These are phyloP conservation scores for Caenorhabditis afra DNA, from an alignment of 2,888 invertebrate genomes.

Conservation along the genomic window DNA sequence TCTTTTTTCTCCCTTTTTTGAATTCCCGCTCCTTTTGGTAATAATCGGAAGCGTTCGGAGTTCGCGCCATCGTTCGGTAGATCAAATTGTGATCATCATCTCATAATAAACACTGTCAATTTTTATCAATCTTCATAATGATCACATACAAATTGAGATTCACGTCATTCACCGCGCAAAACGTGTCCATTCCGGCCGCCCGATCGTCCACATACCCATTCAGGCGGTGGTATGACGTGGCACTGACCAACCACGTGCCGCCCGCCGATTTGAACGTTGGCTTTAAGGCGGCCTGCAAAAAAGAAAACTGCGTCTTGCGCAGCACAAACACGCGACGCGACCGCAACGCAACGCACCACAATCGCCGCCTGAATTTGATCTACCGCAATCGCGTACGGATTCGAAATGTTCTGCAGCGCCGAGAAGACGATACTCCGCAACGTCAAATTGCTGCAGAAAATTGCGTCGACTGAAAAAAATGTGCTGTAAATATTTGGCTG, in stretches of 20 bases:
- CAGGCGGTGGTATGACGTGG: conserved; percentile 51
- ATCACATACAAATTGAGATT: conserved; percentile 25
- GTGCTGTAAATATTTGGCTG: no score
- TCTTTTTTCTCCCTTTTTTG: conserved; percentile 10
- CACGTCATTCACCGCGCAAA: conserved; percentile 37
- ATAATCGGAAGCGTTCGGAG: conserved; percentile 7
- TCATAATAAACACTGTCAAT: not conserved
- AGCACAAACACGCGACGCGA: no score
- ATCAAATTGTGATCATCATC: conserved; percentile 36
- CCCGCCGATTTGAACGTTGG: conserved; percentile 32
- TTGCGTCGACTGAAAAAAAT: conserved; percentile 28
- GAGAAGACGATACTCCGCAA: conserved; percentile 12
- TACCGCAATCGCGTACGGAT: conserved; percentile 29
- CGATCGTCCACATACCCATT: conserved; percentile 45
- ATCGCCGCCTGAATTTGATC: conserved; percentile 47
- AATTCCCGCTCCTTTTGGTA: conserved; percentile 2
- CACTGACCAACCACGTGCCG: conserved; percentile 54
- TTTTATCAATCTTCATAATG: conserved; percentile 47
- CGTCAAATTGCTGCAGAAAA: conserved; percentile 24
- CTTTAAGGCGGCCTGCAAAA: conserved; percentile 30
- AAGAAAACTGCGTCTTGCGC: no score
- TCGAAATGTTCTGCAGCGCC: conserved; percentile 18
- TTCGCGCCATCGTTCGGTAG: conserved; percentile 16
- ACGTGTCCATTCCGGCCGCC: conserved; percentile 27
- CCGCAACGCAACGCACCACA: conserved; percentile 18